Conservation (phyloP, 2,797 vertebrate genomes). For the Numenius phaeopus region DNA sequence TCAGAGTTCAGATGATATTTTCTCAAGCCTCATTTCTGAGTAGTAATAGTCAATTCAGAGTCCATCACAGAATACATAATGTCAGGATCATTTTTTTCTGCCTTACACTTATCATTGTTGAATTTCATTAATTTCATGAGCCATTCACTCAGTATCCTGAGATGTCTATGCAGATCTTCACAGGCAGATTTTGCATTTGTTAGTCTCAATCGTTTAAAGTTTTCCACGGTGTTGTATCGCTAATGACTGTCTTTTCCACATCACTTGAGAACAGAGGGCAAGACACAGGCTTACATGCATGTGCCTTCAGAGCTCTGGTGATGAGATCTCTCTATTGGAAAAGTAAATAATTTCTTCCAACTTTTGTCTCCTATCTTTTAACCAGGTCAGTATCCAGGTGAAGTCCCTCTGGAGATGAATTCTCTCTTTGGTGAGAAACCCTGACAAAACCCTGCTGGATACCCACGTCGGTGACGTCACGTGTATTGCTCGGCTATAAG, state of each 20-base stretch:
- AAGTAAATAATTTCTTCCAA: background rate
- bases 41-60: background rate
- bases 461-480: accelerated
- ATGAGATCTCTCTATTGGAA: background rate
- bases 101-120: background rate
- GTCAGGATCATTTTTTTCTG: background rate
- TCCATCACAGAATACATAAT: background rate
- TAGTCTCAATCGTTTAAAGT: background rate
- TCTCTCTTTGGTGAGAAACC: background rate
- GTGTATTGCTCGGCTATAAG: background rate
- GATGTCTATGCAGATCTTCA: background rate
- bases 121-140: background rate
- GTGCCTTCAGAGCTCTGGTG: background rate
- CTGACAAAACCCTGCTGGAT: background rate
- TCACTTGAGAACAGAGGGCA: background rate
- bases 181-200: background rate
- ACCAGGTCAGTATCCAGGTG: background rate
- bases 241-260: background rate
- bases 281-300: background rate
- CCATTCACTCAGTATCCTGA: background rate
- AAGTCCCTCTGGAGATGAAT: background rate
- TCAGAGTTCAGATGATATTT: background rate
- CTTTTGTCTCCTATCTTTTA: background rate
- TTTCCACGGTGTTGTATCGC: background rate
- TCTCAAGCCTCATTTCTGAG: background rate